phyloP scores from a whole-genome alignment of 1,140 invertebrate species.

The Dendrolimus punctatus region DNA sequence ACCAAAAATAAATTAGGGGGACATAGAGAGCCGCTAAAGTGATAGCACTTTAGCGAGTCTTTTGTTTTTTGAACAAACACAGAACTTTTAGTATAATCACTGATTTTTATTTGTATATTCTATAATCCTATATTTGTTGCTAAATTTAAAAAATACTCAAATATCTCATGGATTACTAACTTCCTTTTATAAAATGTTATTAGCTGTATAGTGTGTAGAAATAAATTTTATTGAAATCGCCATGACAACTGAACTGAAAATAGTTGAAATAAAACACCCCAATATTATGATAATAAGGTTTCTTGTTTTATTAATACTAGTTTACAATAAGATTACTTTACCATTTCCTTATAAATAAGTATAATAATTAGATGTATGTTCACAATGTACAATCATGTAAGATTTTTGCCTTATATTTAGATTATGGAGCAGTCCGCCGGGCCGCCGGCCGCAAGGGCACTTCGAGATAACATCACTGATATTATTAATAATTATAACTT shows the following conservation, averaged over 20 bases:
- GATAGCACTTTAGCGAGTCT: too few relatives aligned
- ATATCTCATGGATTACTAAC: too few relatives aligned
- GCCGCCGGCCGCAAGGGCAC: constrained; percentile 62
- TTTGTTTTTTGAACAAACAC: too few relatives aligned
- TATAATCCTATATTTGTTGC: too few relatives aligned
- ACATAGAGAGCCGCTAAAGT: too few relatives aligned
- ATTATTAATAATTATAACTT: constrained; percentile 9
- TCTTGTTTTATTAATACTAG: constrained; percentile 68
- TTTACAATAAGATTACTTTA: constrained; percentile 70
- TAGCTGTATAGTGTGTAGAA: too few relatives aligned
- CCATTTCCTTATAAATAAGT: constrained; percentile 49
- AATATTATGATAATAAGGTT: constrained; percentile 71
- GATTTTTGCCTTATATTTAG: constrained; percentile 50
- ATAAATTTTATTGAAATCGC: too few relatives aligned
- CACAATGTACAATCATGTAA: constrained; percentile 68
- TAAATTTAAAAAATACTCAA: too few relatives aligned
- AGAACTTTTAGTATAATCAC: too few relatives aligned
- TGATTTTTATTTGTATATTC: too few relatives aligned
- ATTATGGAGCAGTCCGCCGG: constrained; percentile 60
- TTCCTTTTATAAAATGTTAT: too few relatives aligned
- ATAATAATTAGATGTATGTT: constrained; percentile 67
- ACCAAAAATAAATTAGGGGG: too few relatives aligned
- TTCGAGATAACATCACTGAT: constrained; percentile 49
- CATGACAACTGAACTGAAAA: background rate
- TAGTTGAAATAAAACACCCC: constrained; percentile 49